Conservation (phyloP, 2,888 invertebrate species). For the Drosophila aldrichi region DNA sequence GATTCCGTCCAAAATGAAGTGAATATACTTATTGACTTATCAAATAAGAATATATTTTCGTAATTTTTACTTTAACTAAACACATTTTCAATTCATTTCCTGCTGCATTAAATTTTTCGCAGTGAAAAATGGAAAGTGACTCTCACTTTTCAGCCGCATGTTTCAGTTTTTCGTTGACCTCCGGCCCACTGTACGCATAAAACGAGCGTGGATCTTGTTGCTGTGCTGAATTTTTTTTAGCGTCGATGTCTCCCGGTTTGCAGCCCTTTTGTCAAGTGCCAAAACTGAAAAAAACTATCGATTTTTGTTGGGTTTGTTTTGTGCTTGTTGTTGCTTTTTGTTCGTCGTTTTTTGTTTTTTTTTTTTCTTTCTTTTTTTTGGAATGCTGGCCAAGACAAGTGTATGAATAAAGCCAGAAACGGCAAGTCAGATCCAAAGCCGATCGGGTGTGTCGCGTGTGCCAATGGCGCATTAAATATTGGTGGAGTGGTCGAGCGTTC, state of each 20-base stretch:
- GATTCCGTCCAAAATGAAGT: too few species aligned
- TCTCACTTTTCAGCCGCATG: slow-evolving; percentile 12
- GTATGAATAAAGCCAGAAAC: slow-evolving; percentile 57
- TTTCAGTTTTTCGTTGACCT: background rate
- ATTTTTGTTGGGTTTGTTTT: slow-evolving; percentile 3
- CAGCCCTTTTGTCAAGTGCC: slow-evolving; percentile 50
- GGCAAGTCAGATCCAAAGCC: slow-evolving; percentile 1
- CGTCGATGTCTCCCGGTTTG: slow-evolving; percentile 32
- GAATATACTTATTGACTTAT: too few species aligned
- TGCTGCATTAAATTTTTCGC: background rate
- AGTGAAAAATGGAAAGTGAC: background rate
- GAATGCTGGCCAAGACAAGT: slow-evolving; percentile 54
- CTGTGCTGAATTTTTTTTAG: slow-evolving; percentile 21
- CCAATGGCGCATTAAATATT: slow-evolving; percentile 41
- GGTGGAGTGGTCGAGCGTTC: background rate
- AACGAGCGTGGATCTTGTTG: slow-evolving; percentile 23
- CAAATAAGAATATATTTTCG: too few species aligned
- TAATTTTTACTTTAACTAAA: too few species aligned
- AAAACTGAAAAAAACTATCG: slow-evolving; percentile 26
- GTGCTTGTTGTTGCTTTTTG: background rate
- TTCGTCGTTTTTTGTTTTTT: too few species aligned
- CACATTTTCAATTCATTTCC: too few species aligned
- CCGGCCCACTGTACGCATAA: slow-evolving; percentile 35
- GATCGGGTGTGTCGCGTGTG: slow-evolving; percentile 58
- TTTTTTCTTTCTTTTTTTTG: background rate